Conservation (phyloP, 2,888 invertebrate genomes). For the Limnephilus rhombicus region DNA sequence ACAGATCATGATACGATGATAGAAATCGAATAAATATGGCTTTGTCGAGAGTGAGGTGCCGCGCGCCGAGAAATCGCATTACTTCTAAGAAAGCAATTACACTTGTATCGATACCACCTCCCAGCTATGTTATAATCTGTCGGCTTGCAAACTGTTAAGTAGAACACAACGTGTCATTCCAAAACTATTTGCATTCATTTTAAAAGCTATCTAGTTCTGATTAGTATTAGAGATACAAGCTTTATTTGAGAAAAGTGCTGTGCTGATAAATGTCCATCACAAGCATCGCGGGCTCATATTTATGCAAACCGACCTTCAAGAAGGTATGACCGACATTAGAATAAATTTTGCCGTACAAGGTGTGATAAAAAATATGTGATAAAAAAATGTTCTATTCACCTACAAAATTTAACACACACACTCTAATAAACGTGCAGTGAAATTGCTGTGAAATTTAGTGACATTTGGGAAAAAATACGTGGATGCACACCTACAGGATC, state of each 20-base stretch:
- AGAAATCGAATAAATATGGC: constrained; percentile 31
- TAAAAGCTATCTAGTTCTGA: neutral
- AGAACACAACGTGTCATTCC: neutral
- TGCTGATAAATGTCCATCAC: no score
- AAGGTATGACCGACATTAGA: no score
- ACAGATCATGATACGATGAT: constrained; percentile 5
- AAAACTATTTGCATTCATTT: neutral
- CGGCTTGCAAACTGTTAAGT: neutral
- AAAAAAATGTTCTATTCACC: neutral
- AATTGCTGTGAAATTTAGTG: neutral
- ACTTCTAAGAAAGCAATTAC: constrained; percentile 47
- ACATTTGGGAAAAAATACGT: neutral
- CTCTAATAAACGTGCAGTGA: neutral
- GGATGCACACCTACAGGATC: no score
- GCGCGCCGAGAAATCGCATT: constrained; percentile 32
- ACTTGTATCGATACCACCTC: neutral
- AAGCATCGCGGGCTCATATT: neutral
- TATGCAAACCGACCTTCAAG: no score
- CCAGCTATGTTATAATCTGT: neutral
- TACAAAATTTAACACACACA: neutral
- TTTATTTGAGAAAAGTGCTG: neutral
- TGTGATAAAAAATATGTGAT: neutral
- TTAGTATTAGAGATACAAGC: neutral
- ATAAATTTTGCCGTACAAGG: no score
- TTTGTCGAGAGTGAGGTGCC: neutral